Evolutionary conservation across 2,888 invertebrate species (phyloP), one percentile per base, ranked within the genome.

Genomic region (Chaetoderma sp.): DNA sequence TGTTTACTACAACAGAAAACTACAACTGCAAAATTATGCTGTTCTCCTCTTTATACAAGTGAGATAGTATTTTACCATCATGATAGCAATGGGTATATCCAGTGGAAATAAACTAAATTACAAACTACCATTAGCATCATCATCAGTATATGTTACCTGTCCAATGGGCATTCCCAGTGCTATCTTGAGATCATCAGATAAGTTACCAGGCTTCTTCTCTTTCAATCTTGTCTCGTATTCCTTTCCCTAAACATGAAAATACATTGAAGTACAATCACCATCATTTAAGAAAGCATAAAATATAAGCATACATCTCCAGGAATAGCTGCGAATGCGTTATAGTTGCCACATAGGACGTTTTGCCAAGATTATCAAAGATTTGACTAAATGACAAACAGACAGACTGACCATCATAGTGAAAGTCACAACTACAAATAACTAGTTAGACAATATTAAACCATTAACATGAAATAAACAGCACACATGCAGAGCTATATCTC

Each of bases 151-250:
- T 73, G 79, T 78, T 74, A 88, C 88, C 59, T 95, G 95, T 0
- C 98, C 99, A 10, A 98, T 93, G 0, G 99, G 99, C 98, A 99
- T 99, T 30, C 99, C 99, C 52, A 99, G 89, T 0, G 99, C 97
- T 2, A 96, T 97, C 56, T 98, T 90, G 67, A 99, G 86, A 81
- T 99, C 98, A 84, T 98, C 98, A 0, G 96, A 94, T 36, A 99
- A 87, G 84, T 98, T 97, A 0, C 99, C 99, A 0, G 99, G 99
- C 83, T 99, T 99, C 88, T 99, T 99, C 86, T 99, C 98, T 65
- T 96, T 95, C 65, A 99, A 89, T 36, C 97, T 90, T 0, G 98
- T 98, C 88, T 99, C 99, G 86, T 97, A 96, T 88, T 99, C 99
- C 87, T 98, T 98, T 47, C 98, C 98, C 87, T 86, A 70, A 58